Evolutionary conservation across 2,113 vertebrate genomes (phyloP).

Genomic region (Spermophilus dauricus): DNA sequence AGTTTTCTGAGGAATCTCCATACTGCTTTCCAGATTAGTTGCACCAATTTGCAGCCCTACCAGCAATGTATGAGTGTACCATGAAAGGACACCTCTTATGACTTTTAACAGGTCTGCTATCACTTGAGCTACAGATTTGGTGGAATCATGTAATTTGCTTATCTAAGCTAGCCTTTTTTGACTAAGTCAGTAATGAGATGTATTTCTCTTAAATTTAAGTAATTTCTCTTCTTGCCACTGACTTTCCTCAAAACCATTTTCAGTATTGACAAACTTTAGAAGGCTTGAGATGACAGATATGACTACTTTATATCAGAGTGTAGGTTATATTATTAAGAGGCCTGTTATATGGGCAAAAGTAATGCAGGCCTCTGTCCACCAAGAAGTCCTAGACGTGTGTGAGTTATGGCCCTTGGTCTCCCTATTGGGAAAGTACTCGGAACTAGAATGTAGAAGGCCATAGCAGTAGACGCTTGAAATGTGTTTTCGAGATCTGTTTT

Average conservation of each 20-base stretch:
- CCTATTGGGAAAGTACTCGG: not conserved
- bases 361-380: not conserved
- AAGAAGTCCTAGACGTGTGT: not conserved
- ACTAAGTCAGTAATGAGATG: not conserved
- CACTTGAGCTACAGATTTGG: not conserved
- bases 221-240: not conserved
- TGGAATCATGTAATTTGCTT: not conserved
- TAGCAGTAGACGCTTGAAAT: not conserved
- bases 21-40: no score
- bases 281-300: not conserved
- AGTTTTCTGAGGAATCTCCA: no score
- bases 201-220: not conserved
- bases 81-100: not conserved
- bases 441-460: not conserved
- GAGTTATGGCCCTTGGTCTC: not conserved
- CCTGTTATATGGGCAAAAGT: not conserved
- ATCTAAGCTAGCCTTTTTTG: not conserved
- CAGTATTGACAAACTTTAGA: not conserved
- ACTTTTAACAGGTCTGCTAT: slow-evolving; percentile 7
- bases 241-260: not conserved
- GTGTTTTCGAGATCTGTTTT: not conserved
- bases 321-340: not conserved
- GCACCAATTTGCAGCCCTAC: no score
- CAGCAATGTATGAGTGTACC: no score
- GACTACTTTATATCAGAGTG: not conserved